Evolutionary conservation across 2,888 invertebrate genomes (phyloP).

Genomic region (Eugnorisma glareosa): DNA sequence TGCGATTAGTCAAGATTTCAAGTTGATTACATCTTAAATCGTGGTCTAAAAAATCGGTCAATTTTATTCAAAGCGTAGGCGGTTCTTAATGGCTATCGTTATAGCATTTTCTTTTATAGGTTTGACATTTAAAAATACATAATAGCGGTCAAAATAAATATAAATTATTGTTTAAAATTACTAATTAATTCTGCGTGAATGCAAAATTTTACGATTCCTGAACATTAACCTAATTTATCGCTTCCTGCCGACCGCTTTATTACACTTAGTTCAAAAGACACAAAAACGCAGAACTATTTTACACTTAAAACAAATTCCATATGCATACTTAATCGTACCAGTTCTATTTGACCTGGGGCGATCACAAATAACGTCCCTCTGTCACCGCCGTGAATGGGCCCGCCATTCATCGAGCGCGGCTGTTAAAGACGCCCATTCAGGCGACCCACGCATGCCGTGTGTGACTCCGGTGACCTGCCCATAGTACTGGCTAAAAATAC

Average conservation of each 20-base stretch:
- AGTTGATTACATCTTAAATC: constrained; percentile 31
- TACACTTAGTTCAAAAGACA: constrained; percentile 14
- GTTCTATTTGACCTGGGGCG: constrained; percentile 65
- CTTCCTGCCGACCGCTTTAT: constrained; percentile 28
- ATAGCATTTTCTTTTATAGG: constrained; percentile 45
- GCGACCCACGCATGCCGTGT: constrained; percentile 75
- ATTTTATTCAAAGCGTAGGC: constrained; percentile 53
- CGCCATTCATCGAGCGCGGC: constrained; percentile 73
- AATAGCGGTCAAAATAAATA: constrained; percentile 28
- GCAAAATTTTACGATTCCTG: constrained; percentile 22
- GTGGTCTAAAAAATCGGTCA: constrained; percentile 49
- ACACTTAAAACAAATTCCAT: constrained; percentile 49
- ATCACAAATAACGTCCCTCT: constrained; percentile 69
- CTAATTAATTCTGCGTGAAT: constrained; percentile 10
- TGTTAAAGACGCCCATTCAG: constrained; percentile 77
- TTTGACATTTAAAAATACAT: constrained; percentile 53
- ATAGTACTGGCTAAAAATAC: constrained; percentile 68
- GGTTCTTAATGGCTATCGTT: constrained; percentile 36
- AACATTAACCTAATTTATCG: constrained; percentile 28
- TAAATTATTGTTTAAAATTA: constrained; percentile 19
- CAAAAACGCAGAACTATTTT: constrained; percentile 16
- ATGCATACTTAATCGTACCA: constrained; percentile 58
- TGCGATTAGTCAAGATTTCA: constrained; percentile 37
- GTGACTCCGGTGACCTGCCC: constrained; percentile 66
- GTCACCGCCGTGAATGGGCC: constrained; percentile 71